Percentiles rank a stretch among this genome's conserved stretches.
Conservation (phyloP, 2,888 invertebrate genomes). For the Halocaridina rubra region DNA sequence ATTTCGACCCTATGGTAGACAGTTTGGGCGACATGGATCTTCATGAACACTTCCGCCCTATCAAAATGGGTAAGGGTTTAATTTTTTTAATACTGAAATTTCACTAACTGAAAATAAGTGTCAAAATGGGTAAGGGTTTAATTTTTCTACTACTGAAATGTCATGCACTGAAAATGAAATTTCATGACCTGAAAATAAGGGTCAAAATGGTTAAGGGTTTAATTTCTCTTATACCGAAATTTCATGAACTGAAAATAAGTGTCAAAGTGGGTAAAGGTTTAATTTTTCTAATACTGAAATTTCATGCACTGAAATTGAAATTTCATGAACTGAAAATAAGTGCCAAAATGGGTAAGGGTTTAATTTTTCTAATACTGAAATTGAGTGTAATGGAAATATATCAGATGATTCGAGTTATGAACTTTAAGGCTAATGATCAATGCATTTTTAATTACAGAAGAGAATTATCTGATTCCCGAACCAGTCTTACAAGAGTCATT, state of each 20-base stretch:
- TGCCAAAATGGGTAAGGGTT: background rate
- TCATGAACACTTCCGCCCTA: background rate
- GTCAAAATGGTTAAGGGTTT: background rate
- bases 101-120: background rate
- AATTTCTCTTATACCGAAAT: background rate
- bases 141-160: too few species aligned
- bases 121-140: background rate
- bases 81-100: background rate
- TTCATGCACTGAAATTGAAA: too few species aligned
- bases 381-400: background rate
- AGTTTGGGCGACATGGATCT: background rate
- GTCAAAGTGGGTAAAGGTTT: background rate
- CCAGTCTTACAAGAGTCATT: background rate
- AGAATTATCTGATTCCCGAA: background rate
- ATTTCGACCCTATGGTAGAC: background rate
- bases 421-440: too few species aligned
- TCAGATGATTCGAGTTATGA: too few species aligned
- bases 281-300: too few species aligned
- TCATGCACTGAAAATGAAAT: too few species aligned
- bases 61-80: background rate
- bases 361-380: background rate
- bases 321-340: too few species aligned
- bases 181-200: too few species aligned
- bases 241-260: background rate
- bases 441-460: background rate